A percentile compares a stretch with the other conserved stretches of the same genome.
Evolutionary conservation across 2,797 vertebrate species (phyloP).

Genomic region (Thunnus albacares): DNA sequence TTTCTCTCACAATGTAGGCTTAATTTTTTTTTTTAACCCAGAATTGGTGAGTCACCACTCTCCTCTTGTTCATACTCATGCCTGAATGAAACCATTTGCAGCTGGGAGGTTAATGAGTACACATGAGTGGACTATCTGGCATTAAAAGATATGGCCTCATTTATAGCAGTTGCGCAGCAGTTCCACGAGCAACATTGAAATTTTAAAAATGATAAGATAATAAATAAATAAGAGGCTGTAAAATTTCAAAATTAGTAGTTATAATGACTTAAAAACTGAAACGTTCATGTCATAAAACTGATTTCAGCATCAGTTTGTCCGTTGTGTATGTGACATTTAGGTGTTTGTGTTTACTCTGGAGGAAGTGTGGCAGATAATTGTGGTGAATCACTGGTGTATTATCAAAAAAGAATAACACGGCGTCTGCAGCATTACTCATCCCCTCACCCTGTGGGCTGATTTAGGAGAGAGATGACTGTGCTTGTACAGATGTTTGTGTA

Average conservation of each 20-base stretch:
- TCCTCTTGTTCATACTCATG: slow-evolving; percentile 10
- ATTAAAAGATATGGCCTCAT: slow-evolving; percentile 10
- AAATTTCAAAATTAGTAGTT: not conserved
- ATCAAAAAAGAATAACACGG: slow-evolving; percentile 30
- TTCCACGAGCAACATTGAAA: not conserved
- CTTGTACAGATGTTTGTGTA: slow-evolving; percentile 11
- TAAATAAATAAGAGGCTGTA: not conserved
- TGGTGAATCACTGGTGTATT: slow-evolving; percentile 28
- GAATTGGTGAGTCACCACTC: not conserved
- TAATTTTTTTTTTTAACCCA: not conserved
- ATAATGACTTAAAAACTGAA: not conserved
- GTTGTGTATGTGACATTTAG: slow-evolving; percentile 44
- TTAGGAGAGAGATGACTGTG: slow-evolving; percentile 13
- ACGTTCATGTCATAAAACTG: too few species aligned
- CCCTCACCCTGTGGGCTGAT: slow-evolving; percentile 9
- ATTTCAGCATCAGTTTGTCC: not conserved
- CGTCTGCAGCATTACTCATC: slow-evolving; percentile 47
- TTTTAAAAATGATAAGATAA: too few species aligned
- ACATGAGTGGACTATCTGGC: slow-evolving; percentile 14
- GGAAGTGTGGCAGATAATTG: slow-evolving; percentile 42
- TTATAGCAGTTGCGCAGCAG: not conserved
- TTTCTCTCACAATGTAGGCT: not conserved
- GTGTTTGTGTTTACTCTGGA: slow-evolving; percentile 44
- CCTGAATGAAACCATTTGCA: slow-evolving; percentile 21
- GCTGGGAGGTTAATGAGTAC: slow-evolving; percentile 40